phyloP scores from a whole-genome alignment of 2,888 invertebrate species.

The Taphrorychus bicolor region DNA sequence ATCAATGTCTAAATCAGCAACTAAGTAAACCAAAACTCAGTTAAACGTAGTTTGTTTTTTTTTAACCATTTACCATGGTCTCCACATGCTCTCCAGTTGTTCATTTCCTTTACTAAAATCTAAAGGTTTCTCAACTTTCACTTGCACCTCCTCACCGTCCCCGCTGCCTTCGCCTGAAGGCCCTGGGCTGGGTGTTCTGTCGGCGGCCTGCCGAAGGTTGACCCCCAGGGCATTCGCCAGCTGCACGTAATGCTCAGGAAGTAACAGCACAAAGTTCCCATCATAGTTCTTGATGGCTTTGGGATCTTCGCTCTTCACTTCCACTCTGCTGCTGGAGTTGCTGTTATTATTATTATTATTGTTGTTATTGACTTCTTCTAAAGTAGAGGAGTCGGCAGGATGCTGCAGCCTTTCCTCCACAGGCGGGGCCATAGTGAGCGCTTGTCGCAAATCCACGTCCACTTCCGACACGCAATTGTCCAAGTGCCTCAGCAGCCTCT shows the following conservation, averaged over 20 bases:
- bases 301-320: conserved; percentile 52
- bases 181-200: conserved; percentile 44
- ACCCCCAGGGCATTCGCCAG: conserved; percentile 63
- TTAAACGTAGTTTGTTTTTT: not conserved
- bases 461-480: conserved; percentile 69
- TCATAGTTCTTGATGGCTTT: conserved; percentile 63
- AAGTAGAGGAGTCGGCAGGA: conserved; percentile 58
- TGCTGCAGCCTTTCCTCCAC: conserved; percentile 49
- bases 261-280: conserved; percentile 67
- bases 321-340: conserved; percentile 15
- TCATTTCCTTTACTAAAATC: conserved; percentile 59
- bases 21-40: not conserved
- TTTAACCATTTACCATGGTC: conserved; percentile 59
- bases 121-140: conserved; percentile 59
- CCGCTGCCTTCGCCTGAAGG: conserved; percentile 44
- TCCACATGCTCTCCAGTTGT: conserved; percentile 62
- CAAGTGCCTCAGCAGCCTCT: conserved; percentile 66
- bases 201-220: conserved; percentile 54
- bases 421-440: conserved; percentile 35
- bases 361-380: conserved; percentile 55
- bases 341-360: conserved; percentile 18
- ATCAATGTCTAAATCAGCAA: not conserved
- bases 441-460: conserved; percentile 61
- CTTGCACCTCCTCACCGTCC: conserved; percentile 29
- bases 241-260: conserved; percentile 69